These are phyloP conservation scores for Oceanites oceanicus DNA, from an alignment of 2,113 vertebrate genomes.

Conservation along the genomic window DNA sequence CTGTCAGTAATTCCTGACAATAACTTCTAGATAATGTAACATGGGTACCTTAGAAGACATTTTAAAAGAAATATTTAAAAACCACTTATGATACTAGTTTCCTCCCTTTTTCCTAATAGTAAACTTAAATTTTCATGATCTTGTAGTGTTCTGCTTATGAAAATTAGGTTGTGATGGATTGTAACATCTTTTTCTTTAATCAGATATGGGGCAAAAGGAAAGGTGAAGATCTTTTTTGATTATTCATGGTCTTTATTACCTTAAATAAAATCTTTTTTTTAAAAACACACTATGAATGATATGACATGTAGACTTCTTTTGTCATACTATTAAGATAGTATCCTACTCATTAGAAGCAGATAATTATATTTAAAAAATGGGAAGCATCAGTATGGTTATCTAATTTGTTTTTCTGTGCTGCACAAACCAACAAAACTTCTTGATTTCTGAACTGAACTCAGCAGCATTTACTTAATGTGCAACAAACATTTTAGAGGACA, in stretches of 20 bases:
- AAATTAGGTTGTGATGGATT: neutral
- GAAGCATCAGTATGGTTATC: neutral
- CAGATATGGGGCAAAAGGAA: neutral
- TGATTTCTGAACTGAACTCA: neutral
- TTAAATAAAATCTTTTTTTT: neutral
- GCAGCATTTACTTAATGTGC: neutral
- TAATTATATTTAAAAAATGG: neutral
- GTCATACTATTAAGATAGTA: neutral
- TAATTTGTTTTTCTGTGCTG: neutral
- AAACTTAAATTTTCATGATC: neutral
- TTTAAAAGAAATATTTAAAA: neutral
- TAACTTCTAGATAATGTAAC: neutral
- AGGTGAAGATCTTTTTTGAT: neutral
- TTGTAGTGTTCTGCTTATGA: neutral
- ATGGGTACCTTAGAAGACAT: neutral
- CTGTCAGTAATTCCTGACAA: neutral
- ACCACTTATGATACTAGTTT: neutral
- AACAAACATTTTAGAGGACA: neutral
- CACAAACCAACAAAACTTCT: neutral
- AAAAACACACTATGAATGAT: neutral
- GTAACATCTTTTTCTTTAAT: neutral
- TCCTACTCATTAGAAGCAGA: neutral
- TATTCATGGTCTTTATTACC: neutral
- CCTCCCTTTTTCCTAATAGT: neutral
- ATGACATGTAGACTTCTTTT: neutral